Base-by-base conservation (phyloP, 2,113 vertebrate genomes). In the Corythaixoides concolor region DNA sequence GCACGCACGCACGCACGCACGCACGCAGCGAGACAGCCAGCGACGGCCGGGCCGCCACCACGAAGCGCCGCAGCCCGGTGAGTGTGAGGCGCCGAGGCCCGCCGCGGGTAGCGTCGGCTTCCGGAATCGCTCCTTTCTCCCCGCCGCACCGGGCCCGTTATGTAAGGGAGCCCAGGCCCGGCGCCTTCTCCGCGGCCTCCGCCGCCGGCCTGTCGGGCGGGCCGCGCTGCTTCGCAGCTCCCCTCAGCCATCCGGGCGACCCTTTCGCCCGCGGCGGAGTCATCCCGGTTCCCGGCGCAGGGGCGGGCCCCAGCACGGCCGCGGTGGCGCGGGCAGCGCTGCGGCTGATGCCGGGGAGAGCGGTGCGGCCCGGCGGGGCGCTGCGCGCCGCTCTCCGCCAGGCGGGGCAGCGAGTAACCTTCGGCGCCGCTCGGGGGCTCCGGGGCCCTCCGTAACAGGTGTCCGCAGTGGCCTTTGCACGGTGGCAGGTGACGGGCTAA, bases 21-120 rank as follows among this genome's bases (percentile, higher is more conserved):
- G 20, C 49, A 47, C 67, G 81, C 70, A 88, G 58, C 63, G 52
- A 85, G 80, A 53, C 41, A 52, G 79, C 43, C 45, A 88, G 75
- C 81, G 39, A 59, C 79, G 76, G 81, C 85, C 72, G 80, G 70
- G 91, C 69, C 85, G 91, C 85, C 69, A 62, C 83, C 73, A 95
- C 94, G 67, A 67, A 88, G 73, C 79, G 64, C 91, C 64, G 91
- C 69, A 85, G 88, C 68, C 76, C 75, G 84, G 94, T 93, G 64
- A 93, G 94, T 75, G 52, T 7, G 63, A 22, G 58, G 75, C 33
- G 47, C 10, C 8, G 20, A 43, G 86, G 69, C 70, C 59, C 53
- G 15, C 37, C 27, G 78, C 53, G 78, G 79, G 47, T n/a, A 62
- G 63, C 21, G 39, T 41, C 47, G 72, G 49, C 22, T 70, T 56